Conservation (phyloP, 2,888 invertebrate genomes). For the Trisateles emortualis region DNA sequence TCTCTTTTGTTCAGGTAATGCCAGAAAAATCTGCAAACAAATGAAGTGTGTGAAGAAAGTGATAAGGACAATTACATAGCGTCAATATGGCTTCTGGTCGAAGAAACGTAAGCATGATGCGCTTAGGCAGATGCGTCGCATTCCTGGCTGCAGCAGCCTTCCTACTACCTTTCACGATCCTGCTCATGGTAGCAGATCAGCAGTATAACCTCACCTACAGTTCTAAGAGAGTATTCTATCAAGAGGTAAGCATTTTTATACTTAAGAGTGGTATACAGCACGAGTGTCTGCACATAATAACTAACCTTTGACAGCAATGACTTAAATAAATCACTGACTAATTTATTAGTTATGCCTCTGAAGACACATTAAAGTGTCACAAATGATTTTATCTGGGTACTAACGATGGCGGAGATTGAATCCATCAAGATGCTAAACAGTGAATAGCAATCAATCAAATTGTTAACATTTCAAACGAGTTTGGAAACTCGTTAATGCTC, state of each 20-base stretch:
- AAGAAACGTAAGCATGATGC: constrained; percentile 80
- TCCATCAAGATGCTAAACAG: constrained; percentile 21
- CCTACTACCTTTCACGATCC: constrained; percentile 86
- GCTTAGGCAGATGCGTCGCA: constrained; percentile 86
- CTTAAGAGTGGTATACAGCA: background rate
- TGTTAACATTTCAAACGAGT: constrained; percentile 24
- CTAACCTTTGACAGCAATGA: constrained; percentile 6
- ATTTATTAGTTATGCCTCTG: background rate
- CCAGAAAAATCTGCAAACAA: constrained; percentile 8
- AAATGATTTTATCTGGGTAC: constrained; percentile 4
- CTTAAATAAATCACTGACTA: background rate
- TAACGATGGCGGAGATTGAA: constrained; percentile 18
- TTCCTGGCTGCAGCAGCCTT: constrained; percentile 88
- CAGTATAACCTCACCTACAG: constrained; percentile 87
- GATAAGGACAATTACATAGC: constrained; percentile 21
- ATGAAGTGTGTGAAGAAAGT: constrained; percentile 38
- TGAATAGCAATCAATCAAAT: constrained; percentile 28
- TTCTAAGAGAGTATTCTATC: constrained; percentile 80
- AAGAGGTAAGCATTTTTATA: constrained; percentile 78
- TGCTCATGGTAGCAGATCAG: constrained; percentile 88
- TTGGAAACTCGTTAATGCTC: constrained; percentile 13
- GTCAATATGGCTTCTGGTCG: constrained; percentile 64
- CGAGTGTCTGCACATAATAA: constrained; percentile 5
- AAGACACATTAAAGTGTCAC: constrained; percentile 6
- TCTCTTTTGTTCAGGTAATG: constrained; percentile 22